These are phyloP conservation scores for Ciona savignyi DNA, from an alignment of 23 tunicate genomes.

Conservation along the genomic window DNA sequence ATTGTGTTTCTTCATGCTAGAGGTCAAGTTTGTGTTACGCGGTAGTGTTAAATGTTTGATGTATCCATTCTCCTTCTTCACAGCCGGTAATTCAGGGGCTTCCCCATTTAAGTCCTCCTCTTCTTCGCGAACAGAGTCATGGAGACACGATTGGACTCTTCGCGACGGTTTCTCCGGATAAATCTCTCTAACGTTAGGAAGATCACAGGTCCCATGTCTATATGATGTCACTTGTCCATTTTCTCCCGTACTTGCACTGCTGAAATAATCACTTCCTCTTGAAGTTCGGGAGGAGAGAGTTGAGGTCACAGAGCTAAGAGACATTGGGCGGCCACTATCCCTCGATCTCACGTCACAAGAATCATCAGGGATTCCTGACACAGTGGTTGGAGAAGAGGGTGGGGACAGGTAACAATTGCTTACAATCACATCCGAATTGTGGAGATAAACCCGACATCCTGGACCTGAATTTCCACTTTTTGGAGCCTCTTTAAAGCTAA, in stretches of 20 bases:
- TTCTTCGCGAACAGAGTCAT: constrained; percentile 3
- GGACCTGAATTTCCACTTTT: too few species aligned
- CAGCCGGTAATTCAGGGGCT: neutral
- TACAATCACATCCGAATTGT: too few species aligned
- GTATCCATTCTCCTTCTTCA: too few species aligned
- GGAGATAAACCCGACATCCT: too few species aligned
- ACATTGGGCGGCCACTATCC: constrained; percentile 36
- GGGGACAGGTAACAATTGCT: too few species aligned
- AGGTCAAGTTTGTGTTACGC: neutral
- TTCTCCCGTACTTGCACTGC: too few species aligned
- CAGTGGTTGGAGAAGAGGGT: too few species aligned
- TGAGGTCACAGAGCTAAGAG: constrained; percentile 42
- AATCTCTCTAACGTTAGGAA: neutral
- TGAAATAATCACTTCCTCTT: constrained; percentile 70
- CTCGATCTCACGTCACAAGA: too few species aligned
- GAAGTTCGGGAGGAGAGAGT: constrained; percentile 61
- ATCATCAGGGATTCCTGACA: too few species aligned
- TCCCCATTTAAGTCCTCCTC: constrained; percentile 1
- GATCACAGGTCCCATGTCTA: constrained; percentile 24
- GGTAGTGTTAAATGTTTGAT: too few species aligned
- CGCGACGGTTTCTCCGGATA: neutral
- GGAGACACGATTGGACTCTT: neutral
- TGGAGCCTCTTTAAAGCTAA: too few species aligned
- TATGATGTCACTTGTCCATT: too few species aligned
- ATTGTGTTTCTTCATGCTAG: neutral